These are phyloP conservation scores for Panurus biarmicus DNA, from an alignment of 2,113 vertebrate genomes.

Conservation along the genomic window DNA sequence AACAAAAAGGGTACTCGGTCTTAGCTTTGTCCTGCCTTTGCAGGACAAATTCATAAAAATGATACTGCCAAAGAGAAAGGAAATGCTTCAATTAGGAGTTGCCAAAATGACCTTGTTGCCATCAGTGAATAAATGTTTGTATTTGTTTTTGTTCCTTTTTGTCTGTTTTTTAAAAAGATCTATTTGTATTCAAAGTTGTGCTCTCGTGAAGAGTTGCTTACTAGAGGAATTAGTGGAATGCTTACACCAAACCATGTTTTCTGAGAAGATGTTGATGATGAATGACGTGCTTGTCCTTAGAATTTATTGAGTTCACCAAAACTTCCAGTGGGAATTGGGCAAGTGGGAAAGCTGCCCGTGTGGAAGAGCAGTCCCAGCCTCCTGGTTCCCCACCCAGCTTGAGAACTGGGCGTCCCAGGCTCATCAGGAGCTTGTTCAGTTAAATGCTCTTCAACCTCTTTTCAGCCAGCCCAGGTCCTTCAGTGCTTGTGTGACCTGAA, in stretches of 20 bases:
- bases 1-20: background rate
- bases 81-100: background rate
- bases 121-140: background rate
- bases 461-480: background rate
- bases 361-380: background rate
- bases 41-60: background rate
- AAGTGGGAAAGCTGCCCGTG: background rate
- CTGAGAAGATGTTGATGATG: background rate
- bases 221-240: background rate
- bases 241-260: background rate
- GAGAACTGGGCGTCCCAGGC: background rate
- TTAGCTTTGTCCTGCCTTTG: background rate
- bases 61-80: background rate
- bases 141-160: background rate
- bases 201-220: background rate
- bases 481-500: background rate
- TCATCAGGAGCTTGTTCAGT: background rate
- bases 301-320: background rate
- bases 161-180: background rate
- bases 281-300: background rate
- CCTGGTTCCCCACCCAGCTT: background rate
- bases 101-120: background rate
- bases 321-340: background rate
- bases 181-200: background rate
- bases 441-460: background rate